Base-by-base conservation (phyloP, 2,888 invertebrate genomes). In the Drymonia ruficornis region DNA sequence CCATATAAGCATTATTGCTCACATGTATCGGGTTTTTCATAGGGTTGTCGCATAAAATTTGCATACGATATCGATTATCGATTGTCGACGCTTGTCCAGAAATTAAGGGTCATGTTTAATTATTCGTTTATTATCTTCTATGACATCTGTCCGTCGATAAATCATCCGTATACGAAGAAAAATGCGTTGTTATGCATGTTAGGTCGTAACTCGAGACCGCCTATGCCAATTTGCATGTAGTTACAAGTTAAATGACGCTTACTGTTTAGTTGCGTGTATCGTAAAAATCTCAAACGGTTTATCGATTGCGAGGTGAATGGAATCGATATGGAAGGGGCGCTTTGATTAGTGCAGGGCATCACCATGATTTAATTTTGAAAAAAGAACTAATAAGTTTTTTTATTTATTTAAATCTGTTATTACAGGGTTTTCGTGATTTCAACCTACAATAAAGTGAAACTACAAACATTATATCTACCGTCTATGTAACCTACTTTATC, bases 61-160 rank as follows among this genome's bases (percentile, higher is more conserved):
- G 61, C 70, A 76, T 74, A 66, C 52, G 67, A 72, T 67, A 53
- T 73, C 72, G 74, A 73, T 70, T 69, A 76, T 69, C 53, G 64
- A 68, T 68, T 65, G 63, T 69, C 54, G 59, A 65, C 63, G 63
- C 50, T 40, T 49, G 18, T 55, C 46, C 52, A 28, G n/a, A 40
- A 40, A 49, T 18, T 23, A 49, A 38, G 19, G 38, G 38, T 49
- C 12, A 5, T 15, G 23, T 49, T 49, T 31, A 46, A 46, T 28
- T 31, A 36, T 28, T n/a, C 28, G 23, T 28, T 45, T 28, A 45
- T 50, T 51, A 42, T 46, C 36, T 45, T 19, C 48, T 59, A 67
- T 61, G 43, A 46, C 59, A 59, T 55, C 38, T 61, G 53, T 23
- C 56, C 58, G 49, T 45, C 55, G 42, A 57, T 61, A 50, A 46